Evolutionary conservation across 2,113 vertebrate genomes (phyloP).

Genomic region (Gulo gulo): DNA sequence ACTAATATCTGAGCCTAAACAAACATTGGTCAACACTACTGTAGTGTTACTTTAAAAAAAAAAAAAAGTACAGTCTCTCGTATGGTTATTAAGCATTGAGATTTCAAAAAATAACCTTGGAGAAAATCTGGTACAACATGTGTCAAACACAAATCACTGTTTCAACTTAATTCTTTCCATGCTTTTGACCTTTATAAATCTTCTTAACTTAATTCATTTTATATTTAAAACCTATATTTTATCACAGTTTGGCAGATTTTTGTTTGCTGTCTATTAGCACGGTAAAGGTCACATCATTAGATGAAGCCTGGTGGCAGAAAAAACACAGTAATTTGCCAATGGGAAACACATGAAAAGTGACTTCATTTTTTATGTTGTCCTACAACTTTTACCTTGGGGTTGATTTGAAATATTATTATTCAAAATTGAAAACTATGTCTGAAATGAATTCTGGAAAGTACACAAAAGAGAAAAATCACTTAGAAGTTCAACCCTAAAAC

Average conservation of each 20-base stretch:
- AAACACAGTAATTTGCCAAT: slow-evolving; percentile 56
- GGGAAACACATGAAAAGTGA: slow-evolving; percentile 68
- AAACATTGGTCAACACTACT: not conserved
- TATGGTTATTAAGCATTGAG: slow-evolving; percentile 1
- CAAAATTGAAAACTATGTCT: slow-evolving; percentile 74
- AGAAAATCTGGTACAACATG: not conserved
- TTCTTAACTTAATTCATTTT: slow-evolving; percentile 73
- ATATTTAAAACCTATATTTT: slow-evolving; percentile 77
- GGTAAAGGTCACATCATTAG: slow-evolving; percentile 76
- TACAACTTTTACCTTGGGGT: slow-evolving; percentile 81
- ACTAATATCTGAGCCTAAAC: not conserved
- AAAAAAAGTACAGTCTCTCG: not conserved
- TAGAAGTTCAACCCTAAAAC: not conserved
- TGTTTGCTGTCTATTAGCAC: slow-evolving; percentile 67
- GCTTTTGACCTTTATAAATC: slow-evolving; percentile 75
- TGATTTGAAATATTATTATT: slow-evolving; percentile 69
- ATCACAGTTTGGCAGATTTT: slow-evolving; percentile 78
- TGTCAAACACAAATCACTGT: slow-evolving; percentile 56
- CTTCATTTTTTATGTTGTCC: slow-evolving; percentile 81
- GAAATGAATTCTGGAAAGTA: slow-evolving; percentile 68
- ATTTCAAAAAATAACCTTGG: slow-evolving; percentile 43
- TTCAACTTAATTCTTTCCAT: slow-evolving; percentile 51
- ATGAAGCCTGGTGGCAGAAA: slow-evolving; percentile 64
- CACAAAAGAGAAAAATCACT: slow-evolving; percentile 32
- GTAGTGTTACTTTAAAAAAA: not conserved